Percentiles rank a stretch among this genome's conserved stretches.
phyloP scores from a whole-genome alignment of 2,888 invertebrate genomes.

The Drosophila eohydei region DNA sequence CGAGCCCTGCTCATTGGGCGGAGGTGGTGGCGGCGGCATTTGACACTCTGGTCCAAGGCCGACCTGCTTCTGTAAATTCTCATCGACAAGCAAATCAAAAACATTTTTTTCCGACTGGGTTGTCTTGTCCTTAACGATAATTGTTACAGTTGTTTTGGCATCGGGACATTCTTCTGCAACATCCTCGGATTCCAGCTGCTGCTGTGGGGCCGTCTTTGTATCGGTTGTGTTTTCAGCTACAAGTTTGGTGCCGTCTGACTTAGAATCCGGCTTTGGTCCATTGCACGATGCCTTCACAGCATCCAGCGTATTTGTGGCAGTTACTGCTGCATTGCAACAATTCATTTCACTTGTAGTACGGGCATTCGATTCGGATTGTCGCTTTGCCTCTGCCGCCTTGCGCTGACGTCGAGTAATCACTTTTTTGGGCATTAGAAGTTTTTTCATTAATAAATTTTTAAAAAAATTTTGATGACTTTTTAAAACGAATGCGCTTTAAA shows the following conservation, averaged over 20 bases:
- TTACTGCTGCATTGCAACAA: no score
- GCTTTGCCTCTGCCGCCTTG: slow-evolving; percentile 50
- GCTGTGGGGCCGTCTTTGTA: not conserved
- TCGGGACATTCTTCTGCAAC: not conserved
- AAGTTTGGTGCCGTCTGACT: not conserved
- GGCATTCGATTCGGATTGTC: not conserved
- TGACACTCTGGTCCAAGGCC: not conserved
- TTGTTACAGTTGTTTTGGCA: not conserved
- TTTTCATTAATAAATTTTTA: not conserved
- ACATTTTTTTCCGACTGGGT: slow-evolving; percentile 19
- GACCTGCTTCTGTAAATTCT: not conserved
- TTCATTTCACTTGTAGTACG: not conserved
- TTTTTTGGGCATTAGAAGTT: slow-evolving; percentile 52
- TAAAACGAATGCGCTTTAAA: not conserved
- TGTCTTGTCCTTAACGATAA: slow-evolving; percentile 22
- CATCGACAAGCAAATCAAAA: slow-evolving; percentile 1
- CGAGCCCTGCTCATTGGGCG: slow-evolving; percentile 11
- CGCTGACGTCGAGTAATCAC: slow-evolving; percentile 71
- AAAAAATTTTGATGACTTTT: slow-evolving; percentile 6
- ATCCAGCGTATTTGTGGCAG: not conserved
- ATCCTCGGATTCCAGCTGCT: not conserved
- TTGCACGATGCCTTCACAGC: not conserved
- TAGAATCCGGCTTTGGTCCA: not conserved
- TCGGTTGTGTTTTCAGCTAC: not conserved
- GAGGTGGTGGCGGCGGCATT: not conserved